Conservation (phyloP, 2,797 vertebrate species). For the Echiichthys vipera region DNA sequence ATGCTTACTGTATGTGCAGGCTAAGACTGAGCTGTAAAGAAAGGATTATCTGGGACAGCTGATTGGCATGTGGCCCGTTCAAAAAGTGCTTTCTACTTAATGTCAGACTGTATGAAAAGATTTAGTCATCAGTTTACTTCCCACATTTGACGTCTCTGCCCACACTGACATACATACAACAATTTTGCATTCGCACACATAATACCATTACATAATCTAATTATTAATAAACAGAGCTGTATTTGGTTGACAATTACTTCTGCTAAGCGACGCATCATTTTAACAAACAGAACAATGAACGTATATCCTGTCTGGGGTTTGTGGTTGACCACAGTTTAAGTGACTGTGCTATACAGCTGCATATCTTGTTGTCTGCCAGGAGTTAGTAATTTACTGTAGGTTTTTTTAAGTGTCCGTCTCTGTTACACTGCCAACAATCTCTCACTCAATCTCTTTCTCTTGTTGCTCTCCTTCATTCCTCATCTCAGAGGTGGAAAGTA, state of each 20-base stretch:
- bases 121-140: conserved; percentile 15
- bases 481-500: neutral
- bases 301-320: conserved; percentile 18
- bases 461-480: neutral
- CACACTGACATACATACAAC: neutral
- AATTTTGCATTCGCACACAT: neutral
- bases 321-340: conserved; percentile 28
- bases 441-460: neutral
- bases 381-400: neutral
- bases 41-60: conserved; percentile 45
- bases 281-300: conserved; percentile 24
- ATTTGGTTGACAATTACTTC: conserved; percentile 33
- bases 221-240: conserved; percentile 25
- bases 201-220: neutral
- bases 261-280: neutral
- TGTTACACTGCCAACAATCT: neutral
- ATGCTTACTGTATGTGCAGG: conserved; percentile 38
- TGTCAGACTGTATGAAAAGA: conserved; percentile 35
- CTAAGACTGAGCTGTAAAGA: conserved; percentile 38
- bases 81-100: conserved; percentile 47
- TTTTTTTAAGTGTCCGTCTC: neutral
- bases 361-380: conserved; percentile 17
- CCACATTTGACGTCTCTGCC: conserved; percentile 1
- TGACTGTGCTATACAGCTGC: conserved; percentile 17
- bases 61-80: conserved; percentile 50